A percentile compares a stretch with the other conserved stretches of the same genome.
These are phyloP conservation scores for Sebastes cheni DNA, from an alignment of 2,797 vertebrate species.

Conservation along the genomic window DNA sequence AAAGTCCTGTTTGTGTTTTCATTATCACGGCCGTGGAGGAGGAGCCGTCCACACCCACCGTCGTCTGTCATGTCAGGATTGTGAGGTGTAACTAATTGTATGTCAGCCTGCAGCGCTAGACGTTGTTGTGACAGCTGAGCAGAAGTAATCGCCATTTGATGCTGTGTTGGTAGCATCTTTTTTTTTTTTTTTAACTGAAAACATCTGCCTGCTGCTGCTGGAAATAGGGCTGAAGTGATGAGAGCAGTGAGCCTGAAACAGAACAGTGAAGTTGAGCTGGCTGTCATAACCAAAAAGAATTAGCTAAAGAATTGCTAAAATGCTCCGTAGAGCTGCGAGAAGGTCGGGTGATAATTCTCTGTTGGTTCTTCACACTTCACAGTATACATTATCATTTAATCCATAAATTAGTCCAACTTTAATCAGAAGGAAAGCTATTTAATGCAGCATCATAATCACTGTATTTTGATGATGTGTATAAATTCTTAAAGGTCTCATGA, in stretches of 20 bases:
- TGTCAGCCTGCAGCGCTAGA: background rate
- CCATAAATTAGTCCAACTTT: background rate
- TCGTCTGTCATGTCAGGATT: background rate
- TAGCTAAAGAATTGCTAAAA: background rate
- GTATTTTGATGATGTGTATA: background rate
- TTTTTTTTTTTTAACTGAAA: background rate
- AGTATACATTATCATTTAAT: background rate
- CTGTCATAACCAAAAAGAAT: background rate
- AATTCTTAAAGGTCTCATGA: background rate
- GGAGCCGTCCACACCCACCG: conserved; percentile 12
- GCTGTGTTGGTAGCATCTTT: background rate
- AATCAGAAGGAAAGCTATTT: background rate
- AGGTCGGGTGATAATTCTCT: background rate
- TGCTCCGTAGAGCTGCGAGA: background rate
- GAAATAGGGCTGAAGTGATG: background rate
- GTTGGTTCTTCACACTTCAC: background rate
- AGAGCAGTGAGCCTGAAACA: background rate
- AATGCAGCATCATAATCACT: background rate
- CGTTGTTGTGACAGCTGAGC: background rate
- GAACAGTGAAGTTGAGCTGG: background rate
- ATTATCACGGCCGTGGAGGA: background rate
- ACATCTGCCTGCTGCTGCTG: background rate
- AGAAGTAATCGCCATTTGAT: conserved; percentile 1
- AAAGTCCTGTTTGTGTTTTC: background rate
- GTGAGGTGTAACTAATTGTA: background rate